Percentiles rank a stretch among this genome's conserved stretches.
Conservation (phyloP, 1,140 invertebrate genomes). For the Panagrolaimus sp. region DNA sequence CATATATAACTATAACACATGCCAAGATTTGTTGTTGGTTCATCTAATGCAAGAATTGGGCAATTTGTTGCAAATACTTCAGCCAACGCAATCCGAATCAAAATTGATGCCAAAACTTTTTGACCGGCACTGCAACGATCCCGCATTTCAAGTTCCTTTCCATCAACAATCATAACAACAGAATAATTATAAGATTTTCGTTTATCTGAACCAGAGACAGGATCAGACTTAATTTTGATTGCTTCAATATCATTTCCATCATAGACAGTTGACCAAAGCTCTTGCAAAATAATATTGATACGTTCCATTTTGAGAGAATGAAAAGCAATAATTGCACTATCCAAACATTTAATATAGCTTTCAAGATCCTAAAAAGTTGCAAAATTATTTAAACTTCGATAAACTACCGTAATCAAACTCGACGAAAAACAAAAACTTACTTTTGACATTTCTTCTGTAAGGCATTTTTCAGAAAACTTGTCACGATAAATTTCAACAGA, state of each 20-base stretch:
- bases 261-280: conserved; percentile 84
- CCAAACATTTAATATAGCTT: conserved; percentile 73
- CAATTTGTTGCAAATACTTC: conserved; percentile 88
- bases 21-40: conserved; percentile 97
- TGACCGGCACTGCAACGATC: conserved; percentile 95
- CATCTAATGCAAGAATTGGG: conserved; percentile 88
- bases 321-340: conserved; percentile 63
- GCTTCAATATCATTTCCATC: conserved; percentile 68
- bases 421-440: no score
- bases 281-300: conserved; percentile 81
- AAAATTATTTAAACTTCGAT: conserved; percentile 74
- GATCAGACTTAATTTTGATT: conserved; percentile 63
- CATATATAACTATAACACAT: conserved; percentile 71
- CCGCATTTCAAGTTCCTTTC: conserved; percentile 82
- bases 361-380: conserved; percentile 64
- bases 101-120: conserved; percentile 66
- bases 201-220: conserved; percentile 43
- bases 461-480: neutral
- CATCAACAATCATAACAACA: conserved; percentile 77
- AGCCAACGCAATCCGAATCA: conserved; percentile 89
- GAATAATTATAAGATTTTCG: conserved; percentile 61
- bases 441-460: neutral
- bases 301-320: conserved; percentile 66
- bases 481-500: neutral
- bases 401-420: no score